A percentile compares a stretch with the other conserved stretches of the same genome.
These are phyloP conservation scores for Clamator glandarius DNA, from an alignment of 2,797 vertebrate genomes.

Conservation along the genomic window DNA sequence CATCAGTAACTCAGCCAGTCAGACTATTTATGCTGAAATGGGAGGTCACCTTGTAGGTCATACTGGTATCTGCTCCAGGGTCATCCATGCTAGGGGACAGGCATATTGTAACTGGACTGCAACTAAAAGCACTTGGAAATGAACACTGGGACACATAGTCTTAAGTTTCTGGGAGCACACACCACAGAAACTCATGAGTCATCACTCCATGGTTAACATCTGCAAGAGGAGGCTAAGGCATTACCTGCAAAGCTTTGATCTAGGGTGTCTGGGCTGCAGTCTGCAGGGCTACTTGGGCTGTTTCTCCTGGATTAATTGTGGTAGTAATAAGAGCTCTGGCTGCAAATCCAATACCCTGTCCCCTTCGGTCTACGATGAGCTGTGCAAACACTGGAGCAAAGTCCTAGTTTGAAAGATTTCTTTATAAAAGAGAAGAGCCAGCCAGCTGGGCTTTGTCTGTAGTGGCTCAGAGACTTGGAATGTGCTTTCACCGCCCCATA, in stretches of 20 bases:
- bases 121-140: not conserved
- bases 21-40: accelerated
- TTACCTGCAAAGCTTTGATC: not conserved
- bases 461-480: not conserved
- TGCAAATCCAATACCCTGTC: not conserved
- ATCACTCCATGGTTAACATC: not conserved
- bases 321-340: not conserved
- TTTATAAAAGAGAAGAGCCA: not conserved
- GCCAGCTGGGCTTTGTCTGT: not conserved
- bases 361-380: not conserved
- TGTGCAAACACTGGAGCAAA: not conserved
- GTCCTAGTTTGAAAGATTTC: not conserved
- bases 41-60: not conserved
- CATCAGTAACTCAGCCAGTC: not conserved
- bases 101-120: not conserved
- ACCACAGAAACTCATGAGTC: not conserved
- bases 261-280: not conserved
- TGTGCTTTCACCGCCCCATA: not conserved
- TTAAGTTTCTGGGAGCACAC: not conserved
- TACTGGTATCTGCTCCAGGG: not conserved
- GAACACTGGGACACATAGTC: not conserved
- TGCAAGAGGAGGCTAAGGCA: not conserved
- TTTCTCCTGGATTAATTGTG: not conserved
- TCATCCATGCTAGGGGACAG: accelerated
- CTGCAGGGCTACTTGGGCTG: not conserved